These are phyloP conservation scores for Sebastes itinus DNA, from an alignment of 2,797 vertebrate species.

Conservation along the genomic window DNA sequence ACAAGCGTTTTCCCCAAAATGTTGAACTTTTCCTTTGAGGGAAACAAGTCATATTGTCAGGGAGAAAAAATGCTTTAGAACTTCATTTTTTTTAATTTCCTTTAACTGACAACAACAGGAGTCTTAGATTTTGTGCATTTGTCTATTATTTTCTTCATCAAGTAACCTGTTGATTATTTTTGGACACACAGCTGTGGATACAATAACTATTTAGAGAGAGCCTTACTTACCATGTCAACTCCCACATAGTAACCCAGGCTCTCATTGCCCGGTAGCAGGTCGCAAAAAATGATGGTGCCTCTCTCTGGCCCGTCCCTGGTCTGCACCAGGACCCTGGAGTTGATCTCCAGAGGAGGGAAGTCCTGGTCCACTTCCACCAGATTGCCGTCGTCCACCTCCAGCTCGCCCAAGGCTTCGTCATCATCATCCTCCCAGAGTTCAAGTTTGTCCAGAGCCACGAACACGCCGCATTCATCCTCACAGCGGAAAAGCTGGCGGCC, in stretches of 20 bases:
- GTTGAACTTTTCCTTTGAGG: not conserved
- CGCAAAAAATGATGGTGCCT: constrained; percentile 98
- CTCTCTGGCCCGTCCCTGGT: constrained; percentile 92
- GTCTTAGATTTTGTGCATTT: not conserved
- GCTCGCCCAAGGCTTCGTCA: constrained; percentile 76
- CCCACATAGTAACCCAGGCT: constrained; percentile 97
- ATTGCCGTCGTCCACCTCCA: constrained; percentile 89
- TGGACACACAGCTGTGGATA: not conserved
- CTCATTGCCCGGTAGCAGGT: constrained; percentile 95
- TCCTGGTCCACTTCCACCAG: constrained; percentile 90
- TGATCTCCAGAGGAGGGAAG: constrained; percentile 92
- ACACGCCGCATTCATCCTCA: constrained; percentile 98
- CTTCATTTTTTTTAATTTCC: not conserved
- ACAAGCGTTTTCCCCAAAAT: not conserved
- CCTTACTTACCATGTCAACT: constrained; percentile 95
- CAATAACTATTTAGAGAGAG: not conserved
- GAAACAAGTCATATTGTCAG: not conserved
- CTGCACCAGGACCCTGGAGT: constrained; percentile 95
- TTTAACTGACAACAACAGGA: not conserved
- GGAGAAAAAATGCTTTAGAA: not conserved
- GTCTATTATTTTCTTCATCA: not conserved
- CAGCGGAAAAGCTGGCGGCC: constrained; percentile 97
- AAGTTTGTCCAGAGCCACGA: constrained; percentile 97
- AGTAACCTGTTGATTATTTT: not conserved
- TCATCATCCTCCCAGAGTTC: constrained; percentile 94